Evolutionary conservation across 2,113 vertebrate genomes (phyloP).

Genomic region (Pagrus major): DNA sequence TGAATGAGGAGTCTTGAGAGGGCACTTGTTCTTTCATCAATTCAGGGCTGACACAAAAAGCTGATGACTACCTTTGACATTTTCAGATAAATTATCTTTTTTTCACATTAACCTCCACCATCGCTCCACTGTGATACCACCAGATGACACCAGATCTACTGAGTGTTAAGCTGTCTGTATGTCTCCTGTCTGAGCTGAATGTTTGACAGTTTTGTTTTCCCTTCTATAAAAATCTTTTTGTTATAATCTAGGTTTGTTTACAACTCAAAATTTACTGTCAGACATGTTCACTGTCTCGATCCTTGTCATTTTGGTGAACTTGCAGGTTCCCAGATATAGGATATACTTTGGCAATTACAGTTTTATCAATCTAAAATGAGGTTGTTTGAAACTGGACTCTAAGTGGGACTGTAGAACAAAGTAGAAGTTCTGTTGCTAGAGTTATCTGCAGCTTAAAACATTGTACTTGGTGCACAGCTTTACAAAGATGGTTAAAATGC

Average conservation of each 20-base stretch:
- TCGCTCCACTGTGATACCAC: neutral
- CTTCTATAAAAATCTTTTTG: neutral
- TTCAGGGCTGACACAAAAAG: neutral
- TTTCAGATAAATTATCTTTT: neutral
- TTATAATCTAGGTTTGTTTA: neutral
- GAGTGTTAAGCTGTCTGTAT: neutral
- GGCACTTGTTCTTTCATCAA: constrained; percentile 1
- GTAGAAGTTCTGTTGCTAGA: no score
- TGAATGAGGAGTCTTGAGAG: neutral
- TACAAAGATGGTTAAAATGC: constrained; percentile 3
- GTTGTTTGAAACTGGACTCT: neutral
- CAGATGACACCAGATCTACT: neutral
- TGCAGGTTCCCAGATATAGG: neutral
- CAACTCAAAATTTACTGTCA: neutral
- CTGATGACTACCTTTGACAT: neutral
- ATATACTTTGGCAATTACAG: neutral
- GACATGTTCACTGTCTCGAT: neutral
- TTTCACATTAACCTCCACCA: neutral
- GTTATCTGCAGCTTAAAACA: neutral
- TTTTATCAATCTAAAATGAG: no score
- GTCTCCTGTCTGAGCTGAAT: no score
- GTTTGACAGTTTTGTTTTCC: neutral
- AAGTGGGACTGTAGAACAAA: neutral
- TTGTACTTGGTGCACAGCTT: neutral
- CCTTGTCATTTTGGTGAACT: neutral